A percentile compares a stretch with the other conserved stretches of the same genome.
phyloP scores from a whole-genome alignment of 2,113 vertebrate species.

The Pantherophis guttatus region DNA sequence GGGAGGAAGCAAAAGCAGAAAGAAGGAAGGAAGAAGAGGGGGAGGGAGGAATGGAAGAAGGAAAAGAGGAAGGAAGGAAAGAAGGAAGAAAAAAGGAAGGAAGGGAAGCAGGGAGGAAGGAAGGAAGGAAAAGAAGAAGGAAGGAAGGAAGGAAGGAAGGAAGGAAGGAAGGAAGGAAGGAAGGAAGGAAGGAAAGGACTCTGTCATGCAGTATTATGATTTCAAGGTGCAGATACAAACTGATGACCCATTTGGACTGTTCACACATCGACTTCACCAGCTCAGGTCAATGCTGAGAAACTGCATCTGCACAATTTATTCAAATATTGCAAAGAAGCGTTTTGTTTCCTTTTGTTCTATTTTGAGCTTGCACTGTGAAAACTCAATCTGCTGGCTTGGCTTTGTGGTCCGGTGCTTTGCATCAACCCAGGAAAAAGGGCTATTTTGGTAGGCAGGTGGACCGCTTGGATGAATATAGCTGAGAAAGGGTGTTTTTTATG shows the following conservation, averaged over 20 bases:
- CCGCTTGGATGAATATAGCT: not conserved
- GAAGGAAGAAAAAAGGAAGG: not conserved
- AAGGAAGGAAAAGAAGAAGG: no score
- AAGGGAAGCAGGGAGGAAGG: accelerated
- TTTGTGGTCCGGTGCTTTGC: not conserved
- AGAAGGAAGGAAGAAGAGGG: not conserved
- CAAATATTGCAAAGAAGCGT: not conserved
- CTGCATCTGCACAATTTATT: not conserved
- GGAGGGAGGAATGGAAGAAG: no score
- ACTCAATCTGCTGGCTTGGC: not conserved
- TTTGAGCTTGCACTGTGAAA: not conserved
- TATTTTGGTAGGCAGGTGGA: not conserved
- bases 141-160: no score
- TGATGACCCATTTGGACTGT: not conserved
- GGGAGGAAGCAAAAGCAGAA: not conserved
- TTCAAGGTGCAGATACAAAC: not conserved
- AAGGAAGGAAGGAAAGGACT: not conserved
- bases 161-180: not conserved
- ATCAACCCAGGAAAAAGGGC: not conserved
- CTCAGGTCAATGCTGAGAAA: not conserved
- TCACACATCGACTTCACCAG: not conserved
- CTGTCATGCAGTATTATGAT: not conserved
- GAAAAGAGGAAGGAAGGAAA: not conserved
- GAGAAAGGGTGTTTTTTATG: not conserved
- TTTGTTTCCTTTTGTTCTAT: not conserved